Base-by-base conservation (phyloP, 2,113 vertebrate genomes). In the Semnornis frantzii region DNA sequence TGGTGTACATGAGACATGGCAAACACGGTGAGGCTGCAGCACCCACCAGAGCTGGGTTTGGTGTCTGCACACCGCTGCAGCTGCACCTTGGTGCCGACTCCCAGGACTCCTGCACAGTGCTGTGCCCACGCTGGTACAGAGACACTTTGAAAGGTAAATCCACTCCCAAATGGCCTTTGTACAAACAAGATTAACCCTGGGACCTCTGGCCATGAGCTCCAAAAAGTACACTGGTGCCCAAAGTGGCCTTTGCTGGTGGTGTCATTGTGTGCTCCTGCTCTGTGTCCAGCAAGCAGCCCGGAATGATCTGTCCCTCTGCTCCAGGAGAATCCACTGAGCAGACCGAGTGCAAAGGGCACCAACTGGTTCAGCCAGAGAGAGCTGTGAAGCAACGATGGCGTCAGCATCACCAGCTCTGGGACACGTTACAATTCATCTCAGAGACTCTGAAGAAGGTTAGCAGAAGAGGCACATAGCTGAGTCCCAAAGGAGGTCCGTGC, bases 231-330 rank as follows among this genome's bases (percentile, higher is more conserved):
- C 12, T 2, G 48, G 28, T 5, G 46, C 39, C 5, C 39, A 8
- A 3, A 6, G 65, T 0, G 27, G 34, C 11, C 39, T 10, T 7
- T 6, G 60, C 71, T 34, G 14, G 33, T 5, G 3, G 77, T 5
- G 55, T 16, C 66, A 2, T 5, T 3, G 2, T 0, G 7, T 17
- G 63, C 62, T 54, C 52, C 6, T 1, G 12, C 8, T 59, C 39
- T 13, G 37, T 52, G 50, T 52, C 50, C 50, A 52, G 23, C 50
- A 34, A 19, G 24, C n/a, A 5, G 3, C 23, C 63, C 11, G 1
- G 17, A 7, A 18, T 13, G 1, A 44, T 2, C 17, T 8, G 44
- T 34, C n/a, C 11, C 0, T 3, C 11, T 3, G 25, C 3, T 1
- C 11, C 20, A 8, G 50, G n/a, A 50, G 48, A 27, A 27, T 6